A percentile compares a stretch with the other conserved stretches of the same genome.
phyloP scores from a whole-genome alignment of 2,797 vertebrate species.

The Sciurus vulgaris region DNA sequence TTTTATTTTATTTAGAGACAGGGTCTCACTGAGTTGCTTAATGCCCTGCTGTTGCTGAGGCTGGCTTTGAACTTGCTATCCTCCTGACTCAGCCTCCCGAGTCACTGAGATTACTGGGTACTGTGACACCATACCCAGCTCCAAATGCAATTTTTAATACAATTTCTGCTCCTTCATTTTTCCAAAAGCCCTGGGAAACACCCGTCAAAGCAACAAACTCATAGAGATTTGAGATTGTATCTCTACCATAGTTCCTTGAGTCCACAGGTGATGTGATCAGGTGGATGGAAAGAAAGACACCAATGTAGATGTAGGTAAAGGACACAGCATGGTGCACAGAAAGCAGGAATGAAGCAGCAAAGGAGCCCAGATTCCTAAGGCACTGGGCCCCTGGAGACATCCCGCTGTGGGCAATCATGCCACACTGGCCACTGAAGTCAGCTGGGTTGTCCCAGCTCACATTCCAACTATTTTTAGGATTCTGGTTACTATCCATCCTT shows the following conservation, averaged over 20 bases:
- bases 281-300: neutral
- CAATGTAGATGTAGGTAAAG: neutral
- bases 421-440: neutral
- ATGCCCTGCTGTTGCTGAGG: too few species aligned
- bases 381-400: neutral
- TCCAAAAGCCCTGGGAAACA: conserved; percentile 4
- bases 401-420: neutral
- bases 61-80: too few species aligned
- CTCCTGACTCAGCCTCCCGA: too few species aligned
- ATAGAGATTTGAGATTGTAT: neutral
- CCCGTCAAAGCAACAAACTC: neutral
- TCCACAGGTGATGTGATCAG: neutral
- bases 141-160: neutral
- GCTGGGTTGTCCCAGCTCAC: too few species aligned
- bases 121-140: neutral
- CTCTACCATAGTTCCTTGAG: neutral
- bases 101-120: too few species aligned
- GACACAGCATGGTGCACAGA: neutral
- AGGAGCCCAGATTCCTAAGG: neutral
- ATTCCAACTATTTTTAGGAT: neutral
- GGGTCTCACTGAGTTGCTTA: too few species aligned
- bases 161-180: conserved; percentile 24
- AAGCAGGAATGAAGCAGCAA: neutral
- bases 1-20: too few species aligned
- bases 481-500: neutral